Evolutionary conservation across 2,113 vertebrate species (phyloP).

Genomic region (Callopanchax toddi): DNA sequence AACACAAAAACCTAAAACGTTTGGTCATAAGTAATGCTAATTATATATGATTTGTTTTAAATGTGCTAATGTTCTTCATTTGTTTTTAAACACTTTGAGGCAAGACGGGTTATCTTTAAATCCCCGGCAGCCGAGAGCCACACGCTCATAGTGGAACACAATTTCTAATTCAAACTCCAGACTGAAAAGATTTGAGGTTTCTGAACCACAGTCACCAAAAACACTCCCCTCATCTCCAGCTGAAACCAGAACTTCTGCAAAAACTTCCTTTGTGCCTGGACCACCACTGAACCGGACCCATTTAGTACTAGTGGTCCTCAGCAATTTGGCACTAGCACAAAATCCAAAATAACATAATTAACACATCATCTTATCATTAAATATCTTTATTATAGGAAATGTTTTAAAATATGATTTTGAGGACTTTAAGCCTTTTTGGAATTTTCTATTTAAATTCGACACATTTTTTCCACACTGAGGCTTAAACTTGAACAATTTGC

Average conservation of each 20-base stretch:
- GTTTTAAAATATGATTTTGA: no score
- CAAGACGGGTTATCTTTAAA: neutral
- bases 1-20: constrained; percentile 1
- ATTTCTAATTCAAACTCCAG: constrained; percentile 19
- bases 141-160: neutral
- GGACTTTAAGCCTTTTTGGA: constrained; percentile 14
- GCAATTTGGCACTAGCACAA: constrained; percentile 1
- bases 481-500: constrained; percentile 42
- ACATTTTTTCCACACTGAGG: constrained; percentile 50
- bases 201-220: constrained; percentile 27
- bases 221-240: constrained; percentile 20
- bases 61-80: neutral
- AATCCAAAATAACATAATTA: constrained; percentile 2
- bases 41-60: neutral
- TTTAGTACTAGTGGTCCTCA: constrained; percentile 34
- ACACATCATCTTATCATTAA: neutral
- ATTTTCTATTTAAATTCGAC: constrained; percentile 45
- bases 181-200: constrained; percentile 20
- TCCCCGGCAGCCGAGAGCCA: neutral
- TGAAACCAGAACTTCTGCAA: constrained; percentile 28
- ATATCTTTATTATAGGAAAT: neutral
- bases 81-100: neutral
- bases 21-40: neutral
- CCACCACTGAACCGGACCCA: constrained; percentile 35
- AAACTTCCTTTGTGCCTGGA: constrained; percentile 27